Conservation (phyloP, 2,797 vertebrate species). For the Cirrhinus molitorella region DNA sequence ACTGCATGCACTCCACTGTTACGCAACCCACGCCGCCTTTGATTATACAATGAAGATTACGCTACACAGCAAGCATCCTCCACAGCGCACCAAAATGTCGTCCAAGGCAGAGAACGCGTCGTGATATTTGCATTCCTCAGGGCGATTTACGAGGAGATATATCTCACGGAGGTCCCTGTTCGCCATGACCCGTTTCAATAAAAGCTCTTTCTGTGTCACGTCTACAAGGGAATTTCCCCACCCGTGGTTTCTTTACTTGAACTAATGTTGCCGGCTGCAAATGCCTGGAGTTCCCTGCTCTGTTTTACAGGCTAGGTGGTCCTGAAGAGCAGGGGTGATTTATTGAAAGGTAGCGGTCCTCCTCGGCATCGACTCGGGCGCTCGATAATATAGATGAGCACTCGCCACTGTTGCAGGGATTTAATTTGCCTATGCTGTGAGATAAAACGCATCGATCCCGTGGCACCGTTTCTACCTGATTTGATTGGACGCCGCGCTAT, state of each 20-base stretch:
- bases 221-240: conserved; percentile 48
- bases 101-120: neutral
- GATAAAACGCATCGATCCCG: conserved; percentile 59
- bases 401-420: conserved; percentile 58
- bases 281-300: conserved; percentile 57
- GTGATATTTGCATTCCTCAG: conserved; percentile 34
- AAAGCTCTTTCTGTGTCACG: conserved; percentile 37
- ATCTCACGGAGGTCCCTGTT: conserved; percentile 17
- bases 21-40: conserved; percentile 41
- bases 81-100: conserved; percentile 20
- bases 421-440: conserved; percentile 61
- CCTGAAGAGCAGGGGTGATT: conserved; percentile 40
- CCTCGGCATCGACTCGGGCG: conserved; percentile 43
- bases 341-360: conserved; percentile 46
- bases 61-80: conserved; percentile 39
- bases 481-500: conserved; percentile 40
- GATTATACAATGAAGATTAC: conserved; percentile 57
- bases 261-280: conserved; percentile 33
- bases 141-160: conserved; percentile 21
- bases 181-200: neutral
- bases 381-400: conserved; percentile 59
- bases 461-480: conserved; percentile 3
- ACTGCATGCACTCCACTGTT: conserved; percentile 30
- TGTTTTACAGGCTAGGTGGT: conserved; percentile 47
- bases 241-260: conserved; percentile 38